These are phyloP conservation scores for Ataeniobius toweri DNA, from an alignment of 2,797 vertebrate genomes.

Conservation along the genomic window DNA sequence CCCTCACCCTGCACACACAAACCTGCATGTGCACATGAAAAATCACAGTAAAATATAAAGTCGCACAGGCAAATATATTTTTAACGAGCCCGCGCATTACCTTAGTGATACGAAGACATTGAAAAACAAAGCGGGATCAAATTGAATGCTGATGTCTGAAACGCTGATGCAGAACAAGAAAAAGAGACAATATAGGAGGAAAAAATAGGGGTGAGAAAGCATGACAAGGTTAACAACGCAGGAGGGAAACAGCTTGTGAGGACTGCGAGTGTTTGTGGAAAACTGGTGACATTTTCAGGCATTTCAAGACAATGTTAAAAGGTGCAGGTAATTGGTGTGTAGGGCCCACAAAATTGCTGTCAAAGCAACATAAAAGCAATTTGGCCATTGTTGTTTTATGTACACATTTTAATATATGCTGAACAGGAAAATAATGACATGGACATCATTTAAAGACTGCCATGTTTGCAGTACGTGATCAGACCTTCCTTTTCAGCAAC, in stretches of 20 bases:
- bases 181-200: constrained; percentile 1
- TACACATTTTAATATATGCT: constrained; percentile 22
- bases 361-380: constrained; percentile 12
- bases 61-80: constrained; percentile 78
- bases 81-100: constrained; percentile 82
- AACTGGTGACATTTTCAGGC: constrained; percentile 32
- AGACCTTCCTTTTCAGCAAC: constrained; percentile 55
- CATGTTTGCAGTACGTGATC: constrained; percentile 25
- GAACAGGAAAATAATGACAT: constrained; percentile 16
- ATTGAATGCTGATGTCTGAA: constrained; percentile 73
- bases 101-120: constrained; percentile 73
- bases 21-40: constrained; percentile 64
- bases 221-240: constrained; percentile 14
- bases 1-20: constrained; percentile 42
- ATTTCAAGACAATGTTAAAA: constrained; percentile 19
- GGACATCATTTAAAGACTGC: constrained; percentile 9
- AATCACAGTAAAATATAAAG: constrained; percentile 68
- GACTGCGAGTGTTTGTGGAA: constrained; percentile 3
- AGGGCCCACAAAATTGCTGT: neutral
- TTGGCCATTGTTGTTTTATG: neutral
- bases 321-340: constrained; percentile 18
- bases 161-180: constrained; percentile 39
- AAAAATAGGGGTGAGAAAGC: constrained; percentile 3
- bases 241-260: neutral
- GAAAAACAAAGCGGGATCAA: constrained; percentile 80